A percentile compares a stretch with the other conserved stretches of the same genome.
phyloP scores from a whole-genome alignment of 2,113 vertebrate species.

The Octodon degus region DNA sequence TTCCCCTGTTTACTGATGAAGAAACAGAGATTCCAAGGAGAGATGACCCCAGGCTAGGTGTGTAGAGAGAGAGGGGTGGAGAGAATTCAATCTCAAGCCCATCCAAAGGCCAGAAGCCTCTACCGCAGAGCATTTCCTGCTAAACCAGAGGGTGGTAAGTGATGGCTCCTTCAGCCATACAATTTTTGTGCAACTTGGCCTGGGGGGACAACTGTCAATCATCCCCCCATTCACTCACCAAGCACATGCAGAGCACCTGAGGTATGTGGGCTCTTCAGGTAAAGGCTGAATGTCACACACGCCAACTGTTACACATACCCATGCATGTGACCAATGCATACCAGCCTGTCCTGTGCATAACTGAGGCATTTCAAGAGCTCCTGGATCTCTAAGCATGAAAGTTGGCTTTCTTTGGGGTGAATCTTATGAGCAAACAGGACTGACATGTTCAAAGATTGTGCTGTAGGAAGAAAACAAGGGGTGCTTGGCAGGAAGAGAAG shows the following conservation, averaged over 20 bases:
- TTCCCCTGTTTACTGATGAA: background rate
- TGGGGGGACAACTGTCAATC: constrained; percentile 55
- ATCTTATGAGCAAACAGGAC: too few species aligned
- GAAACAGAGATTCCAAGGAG: background rate
- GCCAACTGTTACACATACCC: background rate
- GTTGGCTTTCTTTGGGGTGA: background rate
- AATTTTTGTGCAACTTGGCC: constrained; percentile 76
- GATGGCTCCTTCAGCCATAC: constrained; percentile 68
- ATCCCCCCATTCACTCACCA: background rate
- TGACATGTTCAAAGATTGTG: background rate
- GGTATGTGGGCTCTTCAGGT: background rate
- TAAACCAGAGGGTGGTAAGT: constrained; percentile 58
- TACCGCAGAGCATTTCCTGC: background rate
- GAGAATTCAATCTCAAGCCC: background rate
- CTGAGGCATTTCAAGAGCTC: background rate
- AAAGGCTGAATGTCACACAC: background rate
- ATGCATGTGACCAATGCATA: accelerated
- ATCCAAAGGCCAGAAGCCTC: background rate
- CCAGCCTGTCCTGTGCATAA: background rate
- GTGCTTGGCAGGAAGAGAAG: background rate
- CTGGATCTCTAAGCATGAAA: background rate
- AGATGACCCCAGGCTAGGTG: background rate
- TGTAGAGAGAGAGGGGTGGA: background rate
- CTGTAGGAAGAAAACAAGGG: background rate
- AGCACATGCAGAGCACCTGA: background rate